Conservation (phyloP, 2,888 invertebrate species). For the Rhaphigaster nebulosa region DNA sequence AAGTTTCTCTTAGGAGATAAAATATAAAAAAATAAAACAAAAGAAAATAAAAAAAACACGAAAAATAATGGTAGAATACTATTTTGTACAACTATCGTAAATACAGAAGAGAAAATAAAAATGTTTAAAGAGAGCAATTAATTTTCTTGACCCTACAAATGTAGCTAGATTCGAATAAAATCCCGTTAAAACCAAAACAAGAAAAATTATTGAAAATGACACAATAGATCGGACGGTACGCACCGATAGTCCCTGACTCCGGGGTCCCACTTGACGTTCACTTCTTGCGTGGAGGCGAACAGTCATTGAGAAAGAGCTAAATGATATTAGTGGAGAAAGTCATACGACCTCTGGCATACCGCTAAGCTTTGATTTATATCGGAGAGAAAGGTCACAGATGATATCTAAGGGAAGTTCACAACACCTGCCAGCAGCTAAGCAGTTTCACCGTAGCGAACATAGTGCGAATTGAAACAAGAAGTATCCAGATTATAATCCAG, state of each 20-base stretch:
- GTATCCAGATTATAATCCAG: not conserved
- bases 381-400: conserved; percentile 25
- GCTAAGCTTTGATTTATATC: conserved; percentile 2
- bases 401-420: not conserved
- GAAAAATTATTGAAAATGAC: no score
- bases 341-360: not conserved
- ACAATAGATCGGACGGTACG: not conserved
- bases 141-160: no score
- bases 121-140: no score
- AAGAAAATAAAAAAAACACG: no score
- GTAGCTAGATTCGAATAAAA: no score
- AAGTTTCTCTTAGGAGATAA: no score
- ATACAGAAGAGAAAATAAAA: no score
- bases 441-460: not conserved
- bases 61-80: no score
- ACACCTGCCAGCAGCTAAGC: conserved; percentile 10
- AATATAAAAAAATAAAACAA: no score
- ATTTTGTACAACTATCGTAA: no score
- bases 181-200: no score
- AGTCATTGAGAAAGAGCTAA: conserved; percentile 30
- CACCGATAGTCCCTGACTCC: not conserved
- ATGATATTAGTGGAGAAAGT: conserved; percentile 34
- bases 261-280: not conserved
- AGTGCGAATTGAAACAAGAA: not conserved
- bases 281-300: not conserved